Evolutionary conservation across 2,797 vertebrate genomes (phyloP).

Genomic region (Sternotherus odoratus): DNA sequence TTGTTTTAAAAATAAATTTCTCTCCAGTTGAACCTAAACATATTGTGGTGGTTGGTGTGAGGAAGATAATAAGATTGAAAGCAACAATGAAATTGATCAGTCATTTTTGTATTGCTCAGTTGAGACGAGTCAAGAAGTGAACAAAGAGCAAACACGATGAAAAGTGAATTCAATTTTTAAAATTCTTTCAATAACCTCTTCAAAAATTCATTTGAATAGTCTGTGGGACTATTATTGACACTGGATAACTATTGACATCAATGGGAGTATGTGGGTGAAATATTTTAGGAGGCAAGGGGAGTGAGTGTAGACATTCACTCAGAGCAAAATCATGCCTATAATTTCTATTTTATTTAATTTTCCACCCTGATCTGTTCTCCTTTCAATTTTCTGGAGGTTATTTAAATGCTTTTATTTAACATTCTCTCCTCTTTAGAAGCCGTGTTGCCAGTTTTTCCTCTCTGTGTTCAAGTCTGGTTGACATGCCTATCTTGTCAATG

Average conservation of each 20-base stretch:
- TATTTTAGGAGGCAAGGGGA: slow-evolving; percentile 61
- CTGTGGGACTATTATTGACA: slow-evolving; percentile 45
- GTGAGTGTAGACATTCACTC: neutral
- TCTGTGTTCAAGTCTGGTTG: neutral
- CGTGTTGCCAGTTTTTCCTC: neutral
- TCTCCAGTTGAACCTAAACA: slow-evolving; percentile 44
- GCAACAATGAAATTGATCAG: slow-evolving; percentile 65
- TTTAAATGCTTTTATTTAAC: neutral
- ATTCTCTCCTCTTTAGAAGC: neutral
- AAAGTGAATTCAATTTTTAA: slow-evolving; percentile 50
- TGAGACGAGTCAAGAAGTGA: slow-evolving; percentile 41
- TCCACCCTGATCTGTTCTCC: neutral
- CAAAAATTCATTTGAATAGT: slow-evolving; percentile 32
- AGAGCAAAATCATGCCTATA: neutral
- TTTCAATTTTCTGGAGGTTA: neutral
- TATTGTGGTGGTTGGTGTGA: slow-evolving; percentile 19
- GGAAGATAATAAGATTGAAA: slow-evolving; percentile 65
- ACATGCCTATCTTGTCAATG: neutral
- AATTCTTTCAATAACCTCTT: slow-evolving; percentile 7
- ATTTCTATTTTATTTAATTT: neutral
- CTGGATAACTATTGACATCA: slow-evolving; percentile 51
- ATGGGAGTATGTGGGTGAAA: slow-evolving; percentile 2
- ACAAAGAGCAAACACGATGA: slow-evolving; percentile 48
- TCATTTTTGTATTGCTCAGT: slow-evolving; percentile 57
- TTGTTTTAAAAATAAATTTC: slow-evolving; percentile 1